Percentiles rank a stretch among this genome's conserved stretches.
Evolutionary conservation across 2,797 vertebrate genomes (phyloP).

Genomic region (Chaetophractus vellerosus): DNA sequence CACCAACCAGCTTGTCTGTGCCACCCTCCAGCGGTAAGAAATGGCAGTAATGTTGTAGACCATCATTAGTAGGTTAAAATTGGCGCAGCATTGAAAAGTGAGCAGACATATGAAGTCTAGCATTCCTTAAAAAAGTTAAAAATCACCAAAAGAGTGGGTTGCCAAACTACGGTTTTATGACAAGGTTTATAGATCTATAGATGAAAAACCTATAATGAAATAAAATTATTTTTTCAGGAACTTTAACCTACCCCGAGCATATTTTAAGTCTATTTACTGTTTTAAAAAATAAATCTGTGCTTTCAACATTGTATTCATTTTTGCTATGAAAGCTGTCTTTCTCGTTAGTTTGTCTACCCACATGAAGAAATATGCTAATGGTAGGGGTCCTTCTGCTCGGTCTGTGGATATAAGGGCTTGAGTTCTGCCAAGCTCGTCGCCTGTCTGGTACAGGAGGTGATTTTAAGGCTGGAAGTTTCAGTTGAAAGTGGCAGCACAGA

Average conservation of each 20-base stretch:
- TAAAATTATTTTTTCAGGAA: no score
- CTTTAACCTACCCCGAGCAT: no score
- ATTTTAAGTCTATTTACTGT: no score
- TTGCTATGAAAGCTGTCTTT: no score
- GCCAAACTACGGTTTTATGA: conserved; percentile 45
- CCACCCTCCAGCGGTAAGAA: no score
- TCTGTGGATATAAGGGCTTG: no score
- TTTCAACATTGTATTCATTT: no score
- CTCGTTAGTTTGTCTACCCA: not conserved
- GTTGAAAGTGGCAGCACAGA: accelerated
- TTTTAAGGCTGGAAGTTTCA: not conserved
- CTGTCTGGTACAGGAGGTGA: accelerated
- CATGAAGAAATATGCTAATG: accelerated
- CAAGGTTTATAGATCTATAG: not conserved
- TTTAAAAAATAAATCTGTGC: no score
- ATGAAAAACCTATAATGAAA: not conserved
- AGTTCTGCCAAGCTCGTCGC: no score
- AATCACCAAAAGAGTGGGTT: not conserved
- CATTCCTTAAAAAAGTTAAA: not conserved
- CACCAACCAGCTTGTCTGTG: no score
- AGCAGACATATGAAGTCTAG: not conserved
- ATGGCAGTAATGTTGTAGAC: no score
- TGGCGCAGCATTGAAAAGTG: not conserved
- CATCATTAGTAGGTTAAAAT: not conserved
- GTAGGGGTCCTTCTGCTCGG: not conserved